Evolutionary conservation across 23 tunicate species (phyloP).

Genomic region (Ascidia mentula): DNA sequence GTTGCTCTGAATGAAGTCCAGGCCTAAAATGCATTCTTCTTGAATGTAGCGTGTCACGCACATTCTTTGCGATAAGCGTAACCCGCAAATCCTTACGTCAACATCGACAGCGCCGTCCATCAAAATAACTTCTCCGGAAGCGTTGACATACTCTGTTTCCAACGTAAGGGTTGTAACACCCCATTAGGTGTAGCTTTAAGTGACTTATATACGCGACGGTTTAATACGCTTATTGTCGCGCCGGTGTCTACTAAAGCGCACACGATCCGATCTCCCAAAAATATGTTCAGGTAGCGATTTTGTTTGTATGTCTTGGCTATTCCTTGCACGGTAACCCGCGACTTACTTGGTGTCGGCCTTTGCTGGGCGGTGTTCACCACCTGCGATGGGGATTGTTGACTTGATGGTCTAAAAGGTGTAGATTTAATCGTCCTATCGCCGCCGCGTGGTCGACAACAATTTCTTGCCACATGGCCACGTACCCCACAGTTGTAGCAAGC

Average conservation of each 20-base stretch:
- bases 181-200: background rate
- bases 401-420: too few species aligned
- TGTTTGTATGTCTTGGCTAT: too few species aligned
- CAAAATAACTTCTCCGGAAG: background rate
- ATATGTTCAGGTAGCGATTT: slow-evolving; percentile 8
- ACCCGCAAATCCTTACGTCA: background rate
- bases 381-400: too few species aligned
- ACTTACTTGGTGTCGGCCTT: too few species aligned
- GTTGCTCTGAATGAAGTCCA: slow-evolving; percentile 7
- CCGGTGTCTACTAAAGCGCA: slow-evolving; percentile 18
- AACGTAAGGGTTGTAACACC: background rate
- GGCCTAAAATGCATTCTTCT: slow-evolving; percentile 10
- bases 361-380: too few species aligned
- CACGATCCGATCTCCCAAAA: background rate
- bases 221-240: background rate
- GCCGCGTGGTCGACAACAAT: too few species aligned
- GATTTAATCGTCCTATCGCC: too few species aligned
- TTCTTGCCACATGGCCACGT: too few species aligned
- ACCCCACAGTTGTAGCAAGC: too few species aligned
- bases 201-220: background rate
- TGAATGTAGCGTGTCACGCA: background rate
- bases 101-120: background rate
- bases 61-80: background rate
- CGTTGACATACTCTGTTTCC: background rate
- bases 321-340: too few species aligned